phyloP scores from a whole-genome alignment of 2,888 invertebrate genomes.

The Campoplex capitator region DNA sequence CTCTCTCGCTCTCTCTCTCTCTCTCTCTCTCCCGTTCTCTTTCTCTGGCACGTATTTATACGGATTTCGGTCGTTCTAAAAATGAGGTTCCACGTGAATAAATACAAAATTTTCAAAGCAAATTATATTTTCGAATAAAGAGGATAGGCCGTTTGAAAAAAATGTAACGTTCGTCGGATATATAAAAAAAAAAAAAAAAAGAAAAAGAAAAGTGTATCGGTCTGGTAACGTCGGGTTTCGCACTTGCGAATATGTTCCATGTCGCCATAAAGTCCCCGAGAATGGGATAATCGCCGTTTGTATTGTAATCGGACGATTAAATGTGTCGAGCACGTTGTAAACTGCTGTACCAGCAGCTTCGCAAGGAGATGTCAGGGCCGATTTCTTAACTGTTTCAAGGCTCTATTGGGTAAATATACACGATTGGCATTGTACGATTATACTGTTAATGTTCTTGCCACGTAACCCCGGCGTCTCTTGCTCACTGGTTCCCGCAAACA shows the following conservation, averaged over 20 bases:
- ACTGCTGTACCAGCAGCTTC: conserved; percentile 46
- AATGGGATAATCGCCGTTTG: conserved; percentile 51
- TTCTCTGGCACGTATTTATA: background rate
- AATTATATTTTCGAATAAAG: background rate
- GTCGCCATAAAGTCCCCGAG: conserved; percentile 10
- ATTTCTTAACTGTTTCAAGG: conserved; percentile 76
- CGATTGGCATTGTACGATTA: conserved; percentile 67
- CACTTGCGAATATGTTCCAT: conserved; percentile 12
- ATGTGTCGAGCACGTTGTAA: conserved; percentile 41
- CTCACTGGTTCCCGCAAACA: background rate
- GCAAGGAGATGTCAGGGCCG: conserved; percentile 74
- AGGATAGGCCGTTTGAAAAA: background rate
- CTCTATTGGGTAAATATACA: conserved; percentile 72
- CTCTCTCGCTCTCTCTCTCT: background rate
- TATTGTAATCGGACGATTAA: conserved; percentile 53
- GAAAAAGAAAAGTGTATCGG: background rate
- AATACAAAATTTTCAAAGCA: background rate
- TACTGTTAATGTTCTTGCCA: conserved; percentile 44
- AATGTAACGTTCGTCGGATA: background rate
- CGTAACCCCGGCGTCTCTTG: conserved; percentile 7
- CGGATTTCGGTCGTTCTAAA: background rate
- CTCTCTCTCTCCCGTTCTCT: background rate
- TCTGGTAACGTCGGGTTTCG: background rate
- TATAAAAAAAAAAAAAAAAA: background rate
- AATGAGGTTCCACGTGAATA: background rate